These are phyloP conservation scores for Pseudomyrmex sp. DNA, from an alignment of 1,140 invertebrate species.

Conservation along the genomic window DNA sequence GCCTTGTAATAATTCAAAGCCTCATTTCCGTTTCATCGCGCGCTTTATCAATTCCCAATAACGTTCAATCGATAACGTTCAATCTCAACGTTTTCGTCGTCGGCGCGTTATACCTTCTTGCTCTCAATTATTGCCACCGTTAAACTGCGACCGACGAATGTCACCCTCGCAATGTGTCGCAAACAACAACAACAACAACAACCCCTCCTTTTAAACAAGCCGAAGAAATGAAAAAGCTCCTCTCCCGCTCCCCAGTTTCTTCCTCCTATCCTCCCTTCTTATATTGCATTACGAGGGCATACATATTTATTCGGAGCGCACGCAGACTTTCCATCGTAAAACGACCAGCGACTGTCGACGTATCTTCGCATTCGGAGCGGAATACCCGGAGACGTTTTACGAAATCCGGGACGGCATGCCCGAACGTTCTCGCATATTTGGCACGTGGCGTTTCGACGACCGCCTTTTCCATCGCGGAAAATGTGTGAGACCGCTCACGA, in stretches of 20 bases:
- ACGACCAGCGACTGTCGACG: slow-evolving; percentile 52
- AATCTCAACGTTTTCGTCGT: not conserved
- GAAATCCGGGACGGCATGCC: slow-evolving; percentile 63
- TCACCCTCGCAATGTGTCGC: not conserved
- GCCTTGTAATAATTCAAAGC: slow-evolving; percentile 25
- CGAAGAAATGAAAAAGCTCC: slow-evolving; percentile 25
- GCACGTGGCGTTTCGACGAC: slow-evolving; percentile 19
- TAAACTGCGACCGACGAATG: not conserved
- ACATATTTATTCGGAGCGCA: slow-evolving; percentile 74
- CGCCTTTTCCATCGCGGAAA: slow-evolving; percentile 63
- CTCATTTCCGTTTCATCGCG: slow-evolving; percentile 4
- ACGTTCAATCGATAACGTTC: not conserved
- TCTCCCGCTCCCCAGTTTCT: not conserved
- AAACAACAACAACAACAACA: slow-evolving; percentile 8
- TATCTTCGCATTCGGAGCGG: slow-evolving; percentile 65
- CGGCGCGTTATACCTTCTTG: not conserved
- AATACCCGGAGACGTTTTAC: slow-evolving; percentile 66
- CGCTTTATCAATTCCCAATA: no score
- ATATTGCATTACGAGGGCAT: slow-evolving; percentile 68
- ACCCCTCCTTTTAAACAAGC: slow-evolving; percentile 27
- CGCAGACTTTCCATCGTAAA: slow-evolving; percentile 68
- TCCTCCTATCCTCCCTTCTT: slow-evolving; percentile 61
- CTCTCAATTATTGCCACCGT: slow-evolving; percentile 34
- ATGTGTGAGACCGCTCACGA: slow-evolving; percentile 44
- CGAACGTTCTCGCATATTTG: slow-evolving; percentile 62